Conservation (phyloP, 2,888 invertebrate genomes). For the Himalopsyche tibetana region DNA sequence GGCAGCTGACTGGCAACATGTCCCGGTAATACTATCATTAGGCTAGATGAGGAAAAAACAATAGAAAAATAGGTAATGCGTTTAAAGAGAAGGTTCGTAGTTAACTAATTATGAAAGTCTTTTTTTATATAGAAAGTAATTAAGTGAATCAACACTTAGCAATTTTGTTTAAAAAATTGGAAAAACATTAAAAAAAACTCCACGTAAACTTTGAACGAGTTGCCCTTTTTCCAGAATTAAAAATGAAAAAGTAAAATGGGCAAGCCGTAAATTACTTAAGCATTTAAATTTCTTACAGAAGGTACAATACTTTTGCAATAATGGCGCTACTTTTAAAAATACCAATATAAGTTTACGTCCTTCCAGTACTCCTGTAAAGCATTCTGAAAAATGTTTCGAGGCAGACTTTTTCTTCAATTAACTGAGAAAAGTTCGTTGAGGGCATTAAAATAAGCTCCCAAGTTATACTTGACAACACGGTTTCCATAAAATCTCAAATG, state of each 20-base stretch:
- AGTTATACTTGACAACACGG: slow-evolving; percentile 40
- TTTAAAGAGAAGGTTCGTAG: too few relatives aligned
- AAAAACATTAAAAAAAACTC: not conserved
- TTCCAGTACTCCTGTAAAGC: slow-evolving; percentile 17
- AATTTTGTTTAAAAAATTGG: too few relatives aligned
- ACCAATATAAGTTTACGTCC: slow-evolving; percentile 28
- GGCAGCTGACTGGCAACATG: too few relatives aligned
- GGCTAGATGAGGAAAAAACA: too few relatives aligned
- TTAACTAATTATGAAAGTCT: too few relatives aligned
- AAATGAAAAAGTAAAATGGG: not conserved
- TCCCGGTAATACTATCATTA: too few relatives aligned
- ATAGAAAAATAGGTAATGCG: too few relatives aligned
- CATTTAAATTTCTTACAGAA: not conserved
- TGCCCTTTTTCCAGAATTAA: not conserved
- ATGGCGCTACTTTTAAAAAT: slow-evolving; percentile 11
- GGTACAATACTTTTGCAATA: slow-evolving; percentile 21
- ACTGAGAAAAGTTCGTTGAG: slow-evolving; percentile 36
- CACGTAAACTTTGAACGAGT: not conserved
- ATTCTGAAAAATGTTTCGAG: not conserved
- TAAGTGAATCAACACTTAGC: too few relatives aligned
- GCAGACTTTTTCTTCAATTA: slow-evolving; percentile 36
- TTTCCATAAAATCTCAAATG: slow-evolving; percentile 30
- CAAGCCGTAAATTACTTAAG: slow-evolving; percentile 6
- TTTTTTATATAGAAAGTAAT: too few relatives aligned
- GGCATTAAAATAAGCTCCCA: slow-evolving; percentile 42